Percentiles rank a stretch among this genome's conserved stretches.
Evolutionary conservation across 2,888 invertebrate species (phyloP).

Genomic region (Heliconius cydno): DNA sequence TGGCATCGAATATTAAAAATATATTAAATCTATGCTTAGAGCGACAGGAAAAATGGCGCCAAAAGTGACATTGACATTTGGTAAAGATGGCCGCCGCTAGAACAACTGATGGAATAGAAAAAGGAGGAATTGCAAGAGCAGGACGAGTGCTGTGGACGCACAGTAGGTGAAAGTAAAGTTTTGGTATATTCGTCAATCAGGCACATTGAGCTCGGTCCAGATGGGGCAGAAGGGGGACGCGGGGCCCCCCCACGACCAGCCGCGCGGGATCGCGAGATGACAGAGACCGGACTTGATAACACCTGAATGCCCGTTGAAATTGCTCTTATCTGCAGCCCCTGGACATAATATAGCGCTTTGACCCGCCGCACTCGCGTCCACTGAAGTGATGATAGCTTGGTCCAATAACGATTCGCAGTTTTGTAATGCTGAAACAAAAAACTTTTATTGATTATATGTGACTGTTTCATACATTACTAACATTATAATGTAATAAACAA

Average conservation of each 20-base stretch:
- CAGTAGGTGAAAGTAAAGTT: slow-evolving; percentile 53
- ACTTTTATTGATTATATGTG: neutral
- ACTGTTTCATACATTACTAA: neutral
- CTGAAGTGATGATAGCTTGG: slow-evolving; percentile 65
- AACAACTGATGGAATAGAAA: slow-evolving; percentile 50
- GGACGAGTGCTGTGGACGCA: slow-evolving; percentile 52
- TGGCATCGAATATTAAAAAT: slow-evolving; percentile 45
- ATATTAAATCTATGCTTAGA: slow-evolving; percentile 40
- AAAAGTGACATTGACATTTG: slow-evolving; percentile 42
- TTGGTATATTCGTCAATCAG: slow-evolving; percentile 67
- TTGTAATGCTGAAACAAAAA: slow-evolving; percentile 63
- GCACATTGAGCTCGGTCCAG: slow-evolving; percentile 86
- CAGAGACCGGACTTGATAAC: slow-evolving; percentile 88
- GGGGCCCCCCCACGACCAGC: slow-evolving; percentile 92
- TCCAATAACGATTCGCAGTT: slow-evolving; percentile 66
- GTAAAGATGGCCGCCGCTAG: slow-evolving; percentile 56
- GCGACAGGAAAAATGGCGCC: slow-evolving; percentile 30
- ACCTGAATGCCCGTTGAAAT: slow-evolving; percentile 83
- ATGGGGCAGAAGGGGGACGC: slow-evolving; percentile 89
- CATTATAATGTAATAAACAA: neutral
- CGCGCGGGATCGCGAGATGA: slow-evolving; percentile 91
- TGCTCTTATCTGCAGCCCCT: slow-evolving; percentile 58
- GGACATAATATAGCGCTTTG: slow-evolving; percentile 66
- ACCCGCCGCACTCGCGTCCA: slow-evolving; percentile 63
- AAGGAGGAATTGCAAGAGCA: slow-evolving; percentile 59